phyloP scores from a whole-genome alignment of 2,113 vertebrate genomes.

The Stigmatopora argus region DNA sequence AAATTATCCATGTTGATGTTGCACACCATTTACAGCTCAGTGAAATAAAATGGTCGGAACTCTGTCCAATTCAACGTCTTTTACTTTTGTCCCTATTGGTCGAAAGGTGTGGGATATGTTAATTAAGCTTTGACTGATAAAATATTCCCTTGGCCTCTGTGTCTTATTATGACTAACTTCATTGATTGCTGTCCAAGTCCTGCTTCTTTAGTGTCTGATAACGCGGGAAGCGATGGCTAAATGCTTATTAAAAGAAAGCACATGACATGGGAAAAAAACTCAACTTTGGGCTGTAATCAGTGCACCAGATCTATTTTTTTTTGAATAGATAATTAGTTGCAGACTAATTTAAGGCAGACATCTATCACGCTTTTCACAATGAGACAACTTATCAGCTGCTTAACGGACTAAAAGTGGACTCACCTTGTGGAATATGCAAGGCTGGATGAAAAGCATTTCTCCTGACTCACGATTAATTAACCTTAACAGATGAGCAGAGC shows the following conservation, averaged over 20 bases:
- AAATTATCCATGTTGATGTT: slow-evolving; percentile 5
- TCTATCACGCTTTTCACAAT: slow-evolving; percentile 63
- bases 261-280: slow-evolving; percentile 30
- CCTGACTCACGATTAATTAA: slow-evolving; percentile 65
- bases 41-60: slow-evolving; percentile 25
- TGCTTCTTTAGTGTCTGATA: slow-evolving; percentile 29
- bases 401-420: slow-evolving; percentile 55
- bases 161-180: slow-evolving; percentile 55
- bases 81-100: slow-evolving; percentile 49
- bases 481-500: slow-evolving; percentile 53
- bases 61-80: slow-evolving; percentile 40
- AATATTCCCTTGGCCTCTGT: slow-evolving; percentile 42
- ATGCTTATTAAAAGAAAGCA: slow-evolving; percentile 34
- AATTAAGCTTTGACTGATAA: slow-evolving; percentile 62
- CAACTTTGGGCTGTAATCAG: slow-evolving; percentile 47
- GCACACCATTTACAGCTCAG: slow-evolving; percentile 21
- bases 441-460: slow-evolving; percentile 54
- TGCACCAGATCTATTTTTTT: slow-evolving; percentile 50
- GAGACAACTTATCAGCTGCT: slow-evolving; percentile 57
- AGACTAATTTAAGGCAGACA: slow-evolving; percentile 59
- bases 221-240: slow-evolving; percentile 39
- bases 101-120: slow-evolving; percentile 52
- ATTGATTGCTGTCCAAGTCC: slow-evolving; percentile 36
- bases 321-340: slow-evolving; percentile 71
- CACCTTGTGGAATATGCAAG: slow-evolving; percentile 48